Evolutionary conservation across 2,113 vertebrate species (phyloP), one percentile per base, ranked within the genome.

Genomic region (Acinonyx jubatus): DNA sequence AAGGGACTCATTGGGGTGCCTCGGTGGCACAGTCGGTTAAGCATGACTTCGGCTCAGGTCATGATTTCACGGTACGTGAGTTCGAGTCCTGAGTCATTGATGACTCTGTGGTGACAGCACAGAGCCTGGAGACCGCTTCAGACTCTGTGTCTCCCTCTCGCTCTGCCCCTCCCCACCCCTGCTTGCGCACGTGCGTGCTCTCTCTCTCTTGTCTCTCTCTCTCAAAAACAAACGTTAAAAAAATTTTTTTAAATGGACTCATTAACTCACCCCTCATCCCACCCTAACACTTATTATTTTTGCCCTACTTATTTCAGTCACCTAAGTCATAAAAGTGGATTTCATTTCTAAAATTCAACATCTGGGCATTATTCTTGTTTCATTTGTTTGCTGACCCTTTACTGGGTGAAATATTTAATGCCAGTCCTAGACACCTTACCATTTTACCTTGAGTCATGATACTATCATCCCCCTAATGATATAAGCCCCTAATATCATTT

Each of bases 161-260:
- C 18, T 57, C 57, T 61, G 57, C 21, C 8, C 57, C 57, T 61
- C 21, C 21, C 57, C 57, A 21, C 52, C 52, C 52, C 16, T 5
- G 7, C 57, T 61, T 61, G 21, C 0, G 1, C 15, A 5, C 9
- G 57, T 19, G 5, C 4, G 0, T 9, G 8, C 21, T 61, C 57
- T 57, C 6, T 57, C 55, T 57, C 55, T 57, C 55, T 57, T 57
- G 38, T 38, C 55, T 57, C 55, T 57, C 55, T 57, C 5, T 57
- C 57, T 25, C 57, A 61, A 61, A 61, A 61, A 61, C 57, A 19
- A 55, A 55, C 16, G 10, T 61, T 23, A 23, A 8, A 61, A 61
- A 21, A 61, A 8, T 0, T 7, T 61, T 57, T 57, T 57, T 3
- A 57, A 66, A 13, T 25, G 29, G 41, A 78, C 41, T 88, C 36